A percentile compares a stretch with the other conserved stretches of the same genome.
Conservation (phyloP, 2,113 vertebrate genomes). For the Micromys minutus region DNA sequence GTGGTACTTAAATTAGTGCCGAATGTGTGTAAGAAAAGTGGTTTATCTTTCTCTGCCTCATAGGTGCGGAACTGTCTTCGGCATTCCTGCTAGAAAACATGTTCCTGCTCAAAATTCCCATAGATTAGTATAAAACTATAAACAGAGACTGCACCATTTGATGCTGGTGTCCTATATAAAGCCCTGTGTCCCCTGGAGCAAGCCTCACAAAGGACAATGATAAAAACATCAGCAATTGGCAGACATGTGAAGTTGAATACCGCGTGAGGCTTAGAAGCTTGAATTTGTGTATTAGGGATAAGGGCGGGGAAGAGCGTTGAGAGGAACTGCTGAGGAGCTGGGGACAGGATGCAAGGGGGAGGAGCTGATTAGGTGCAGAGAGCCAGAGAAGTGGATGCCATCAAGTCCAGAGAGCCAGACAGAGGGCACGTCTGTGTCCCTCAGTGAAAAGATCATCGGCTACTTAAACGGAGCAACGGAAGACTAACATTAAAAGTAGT, state of each 20-base stretch:
- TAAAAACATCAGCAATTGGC: not conserved
- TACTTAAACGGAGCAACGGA: not conserved
- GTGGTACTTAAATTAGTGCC: conserved; percentile 68
- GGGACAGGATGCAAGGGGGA: not conserved
- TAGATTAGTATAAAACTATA: conserved; percentile 11
- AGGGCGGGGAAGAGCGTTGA: not conserved
- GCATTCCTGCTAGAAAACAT: conserved; percentile 43
- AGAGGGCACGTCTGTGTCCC: not conserved
- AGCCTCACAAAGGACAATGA: not conserved
- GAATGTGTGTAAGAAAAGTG: conserved; percentile 55
- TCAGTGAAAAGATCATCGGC: not conserved
- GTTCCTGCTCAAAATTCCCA: conserved; percentile 43
- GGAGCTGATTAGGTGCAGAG: not conserved
- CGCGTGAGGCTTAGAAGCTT: not conserved
- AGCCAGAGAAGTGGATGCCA: not conserved
- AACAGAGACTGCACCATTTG: not conserved
- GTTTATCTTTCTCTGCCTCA: conserved; percentile 50
- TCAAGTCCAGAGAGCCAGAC: not conserved
- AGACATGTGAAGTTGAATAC: not conserved
- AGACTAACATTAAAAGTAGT: not conserved
- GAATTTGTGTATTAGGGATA: not conserved
- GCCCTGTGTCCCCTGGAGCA: not conserved
- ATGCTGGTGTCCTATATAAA: not conserved
- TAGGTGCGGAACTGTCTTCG: not conserved
- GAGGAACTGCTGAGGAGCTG: not conserved